Base-by-base conservation (phyloP, 1,140 invertebrate genomes). In the Periplaneta americana region DNA sequence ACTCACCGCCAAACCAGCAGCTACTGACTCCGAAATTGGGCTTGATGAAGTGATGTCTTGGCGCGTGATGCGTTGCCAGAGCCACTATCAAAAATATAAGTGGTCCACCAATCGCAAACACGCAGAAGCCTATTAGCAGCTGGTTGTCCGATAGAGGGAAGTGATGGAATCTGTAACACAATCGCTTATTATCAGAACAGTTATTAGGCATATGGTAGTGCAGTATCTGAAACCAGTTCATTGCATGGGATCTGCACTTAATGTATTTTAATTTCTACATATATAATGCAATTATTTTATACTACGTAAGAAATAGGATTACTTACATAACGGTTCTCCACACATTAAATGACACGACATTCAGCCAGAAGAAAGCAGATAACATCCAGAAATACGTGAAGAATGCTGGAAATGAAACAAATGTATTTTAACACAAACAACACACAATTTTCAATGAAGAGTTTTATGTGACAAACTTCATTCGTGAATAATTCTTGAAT, bases 331-430 rank as follows among this genome's bases (percentile, higher is more conserved):
- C 91, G 1, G 87, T 88, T 66, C 90, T 88, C 88, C 91, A 93
- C 35, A 93, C 89, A 84, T 94, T 93, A 74, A 93, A 91, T 9
- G 91, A 90, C 8, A 93, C 90, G 0, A 93, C 87, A 83, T 92
- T 92, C 85, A 93, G 86, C 93, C 93, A 94, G 84, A 92, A 93
- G 84, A 94, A 93, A 9, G 91, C 89, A 5, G 90, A 88, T 83
- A 93, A 86, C 88, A 93, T 91, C 86, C 90, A 89, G 82, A 91
- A 92, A 83, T 93, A 94, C 0, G 91, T 87, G 6, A 90, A 82
- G 84, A 92, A 93, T 33, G 91, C 92, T 91, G 85, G 83, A 81
- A 85, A 86, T 82, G 37, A 84, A 75, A 66, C 31, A 39, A 0
- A 79, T n/a, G n/a, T n/a, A n/a, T n/a, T n/a, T n/a, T n/a, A n/a